Evolutionary conservation across 2,888 invertebrate species (phyloP).

Genomic region (Blomia tropicalis): DNA sequence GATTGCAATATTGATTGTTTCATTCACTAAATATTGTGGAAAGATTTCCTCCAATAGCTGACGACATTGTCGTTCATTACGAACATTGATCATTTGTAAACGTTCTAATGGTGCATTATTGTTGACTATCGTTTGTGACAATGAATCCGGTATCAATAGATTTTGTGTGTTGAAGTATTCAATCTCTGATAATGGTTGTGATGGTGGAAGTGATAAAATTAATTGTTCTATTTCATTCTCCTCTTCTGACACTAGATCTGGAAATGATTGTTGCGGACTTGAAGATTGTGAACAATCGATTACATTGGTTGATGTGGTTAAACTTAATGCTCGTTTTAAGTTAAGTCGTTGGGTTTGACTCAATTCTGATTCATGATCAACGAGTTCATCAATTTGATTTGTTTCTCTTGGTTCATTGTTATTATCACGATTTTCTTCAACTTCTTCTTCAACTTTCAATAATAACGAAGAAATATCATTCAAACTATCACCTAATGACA

Average conservation of each 20-base stretch:
- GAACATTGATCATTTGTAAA: neutral
- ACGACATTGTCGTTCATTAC: neutral
- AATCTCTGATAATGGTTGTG: neutral
- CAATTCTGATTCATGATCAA: neutral
- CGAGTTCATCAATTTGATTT: neutral
- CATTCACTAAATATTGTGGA: neutral
- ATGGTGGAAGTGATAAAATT: neutral
- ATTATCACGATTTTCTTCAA: neutral
- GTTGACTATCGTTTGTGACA: neutral
- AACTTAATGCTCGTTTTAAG: neutral
- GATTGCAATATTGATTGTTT: neutral
- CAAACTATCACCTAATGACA: constrained; percentile 10
- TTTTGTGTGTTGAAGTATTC: constrained; percentile 1
- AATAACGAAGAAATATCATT: constrained; percentile 6
- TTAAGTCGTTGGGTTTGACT: neutral
- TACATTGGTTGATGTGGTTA: neutral
- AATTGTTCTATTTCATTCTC: neutral
- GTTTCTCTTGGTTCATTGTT: neutral
- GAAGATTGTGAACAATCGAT: neutral
- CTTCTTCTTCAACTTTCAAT: neutral
- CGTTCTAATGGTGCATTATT: neutral
- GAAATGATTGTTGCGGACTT: no score
- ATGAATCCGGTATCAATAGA: neutral
- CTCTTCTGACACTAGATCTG: neutral
- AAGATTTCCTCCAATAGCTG: neutral